Evolutionary conservation across 23 tunicate species (phyloP).

Genomic region (Styela clava): DNA sequence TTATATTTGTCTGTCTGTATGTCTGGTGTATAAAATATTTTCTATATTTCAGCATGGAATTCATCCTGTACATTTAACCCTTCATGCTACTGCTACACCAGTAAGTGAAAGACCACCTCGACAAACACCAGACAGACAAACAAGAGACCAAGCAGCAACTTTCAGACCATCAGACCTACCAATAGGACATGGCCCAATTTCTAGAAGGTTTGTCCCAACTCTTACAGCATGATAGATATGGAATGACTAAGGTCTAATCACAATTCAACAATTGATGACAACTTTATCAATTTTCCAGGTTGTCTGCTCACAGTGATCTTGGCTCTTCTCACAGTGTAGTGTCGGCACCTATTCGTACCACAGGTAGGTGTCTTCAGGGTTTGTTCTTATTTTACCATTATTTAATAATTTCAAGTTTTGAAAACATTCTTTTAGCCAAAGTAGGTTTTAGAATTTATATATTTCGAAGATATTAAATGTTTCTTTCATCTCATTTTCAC

Average conservation of each 20-base stretch:
- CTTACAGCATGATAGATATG: too few relatives aligned
- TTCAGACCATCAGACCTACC: slow-evolving; percentile 91
- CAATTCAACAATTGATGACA: background rate
- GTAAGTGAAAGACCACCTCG: slow-evolving; percentile 58
- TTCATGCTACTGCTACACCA: slow-evolving; percentile 69
- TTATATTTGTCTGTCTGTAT: too few relatives aligned
- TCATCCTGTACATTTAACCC: slow-evolving; percentile 77
- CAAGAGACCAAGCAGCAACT: slow-evolving; percentile 69
- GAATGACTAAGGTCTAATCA: too few relatives aligned
- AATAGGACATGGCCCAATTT: slow-evolving; percentile 42
- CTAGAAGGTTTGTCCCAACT: background rate
- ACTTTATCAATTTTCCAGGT: slow-evolving; percentile 15
- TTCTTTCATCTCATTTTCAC: too few relatives aligned
- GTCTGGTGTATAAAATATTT: too few relatives aligned
- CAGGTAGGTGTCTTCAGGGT: too few relatives aligned
- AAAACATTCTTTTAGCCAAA: too few relatives aligned
- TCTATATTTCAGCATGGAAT: slow-evolving; percentile 67
- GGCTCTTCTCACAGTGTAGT: slow-evolving; percentile 50
- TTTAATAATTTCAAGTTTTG: too few relatives aligned
- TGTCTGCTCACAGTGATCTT: slow-evolving; percentile 79
- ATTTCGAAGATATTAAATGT: too few relatives aligned
- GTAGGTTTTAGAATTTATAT: too few relatives aligned
- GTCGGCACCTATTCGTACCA: slow-evolving; percentile 60
- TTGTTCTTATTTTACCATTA: too few relatives aligned
- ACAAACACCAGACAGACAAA: slow-evolving; percentile 76